These are phyloP conservation scores for Boleophthalmus pectinirostris DNA, from an alignment of 2,113 vertebrate genomes.

Conservation along the genomic window DNA sequence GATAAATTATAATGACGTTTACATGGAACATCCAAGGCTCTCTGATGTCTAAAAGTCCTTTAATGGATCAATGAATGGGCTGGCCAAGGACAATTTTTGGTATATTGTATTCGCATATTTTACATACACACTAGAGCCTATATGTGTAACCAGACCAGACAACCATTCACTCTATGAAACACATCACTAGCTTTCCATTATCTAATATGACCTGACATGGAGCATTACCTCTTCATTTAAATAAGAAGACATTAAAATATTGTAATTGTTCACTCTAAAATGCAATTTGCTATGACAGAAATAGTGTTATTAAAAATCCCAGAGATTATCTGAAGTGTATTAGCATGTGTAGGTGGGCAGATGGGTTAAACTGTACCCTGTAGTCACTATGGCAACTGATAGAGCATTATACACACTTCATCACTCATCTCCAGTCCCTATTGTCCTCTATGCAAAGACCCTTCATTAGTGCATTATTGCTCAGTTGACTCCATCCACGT, in stretches of 20 bases:
- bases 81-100: no score
- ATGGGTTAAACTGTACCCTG: background rate
- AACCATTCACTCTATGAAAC: no score
- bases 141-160: no score
- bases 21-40: no score
- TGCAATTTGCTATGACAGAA: background rate
- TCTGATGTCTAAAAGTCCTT: no score
- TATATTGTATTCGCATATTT: no score
- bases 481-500: background rate
- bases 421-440: slow-evolving; percentile 7
- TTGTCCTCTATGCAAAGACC: slow-evolving; percentile 5
- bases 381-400: slow-evolving; percentile 35
- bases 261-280: background rate
- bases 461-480: slow-evolving; percentile 3
- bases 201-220: background rate
- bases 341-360: background rate
- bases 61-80: no score
- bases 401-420: background rate
- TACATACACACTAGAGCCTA: no score
- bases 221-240: background rate
- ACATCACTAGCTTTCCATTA: no score
- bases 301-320: background rate
- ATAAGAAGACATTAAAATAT: background rate
- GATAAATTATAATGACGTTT: no score
- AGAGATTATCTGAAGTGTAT: background rate